These are phyloP conservation scores for Polydrusus tereticollis DNA, from an alignment of 2,888 invertebrate genomes.

Conservation along the genomic window DNA sequence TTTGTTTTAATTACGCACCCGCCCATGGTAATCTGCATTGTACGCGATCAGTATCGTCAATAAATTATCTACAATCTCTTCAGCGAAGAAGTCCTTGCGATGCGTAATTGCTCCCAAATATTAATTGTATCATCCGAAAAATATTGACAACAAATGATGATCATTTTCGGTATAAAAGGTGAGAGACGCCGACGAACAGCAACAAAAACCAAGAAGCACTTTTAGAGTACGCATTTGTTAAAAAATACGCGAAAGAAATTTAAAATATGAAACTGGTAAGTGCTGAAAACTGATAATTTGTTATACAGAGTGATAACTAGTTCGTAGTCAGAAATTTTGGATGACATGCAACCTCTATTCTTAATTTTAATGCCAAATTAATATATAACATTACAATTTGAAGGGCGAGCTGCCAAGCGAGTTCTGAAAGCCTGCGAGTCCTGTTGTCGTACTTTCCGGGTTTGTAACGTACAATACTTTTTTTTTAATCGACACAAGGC, in stretches of 20 bases:
- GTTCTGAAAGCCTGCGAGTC: too few species aligned
- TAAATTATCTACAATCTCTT: constrained; percentile 23
- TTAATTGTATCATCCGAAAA: constrained; percentile 28
- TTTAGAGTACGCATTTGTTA: neutral
- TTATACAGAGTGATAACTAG: too few species aligned
- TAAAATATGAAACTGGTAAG: neutral
- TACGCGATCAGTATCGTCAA: constrained; percentile 15
- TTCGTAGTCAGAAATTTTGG: too few species aligned
- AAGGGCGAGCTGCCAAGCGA: too few species aligned
- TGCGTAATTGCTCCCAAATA: constrained; percentile 34
- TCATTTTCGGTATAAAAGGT: constrained; percentile 8
- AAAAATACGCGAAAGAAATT: neutral
- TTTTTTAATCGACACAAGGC: too few species aligned
- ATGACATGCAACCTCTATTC: too few species aligned
- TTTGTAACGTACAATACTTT: too few species aligned
- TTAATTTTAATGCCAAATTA: too few species aligned
- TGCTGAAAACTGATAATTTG: too few species aligned
- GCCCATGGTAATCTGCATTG: neutral
- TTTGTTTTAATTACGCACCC: neutral
- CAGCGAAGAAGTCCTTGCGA: constrained; percentile 22
- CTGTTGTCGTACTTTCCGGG: too few species aligned
- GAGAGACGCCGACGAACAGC: neutral
- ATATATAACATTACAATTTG: too few species aligned
- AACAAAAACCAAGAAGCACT: neutral
- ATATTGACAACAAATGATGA: constrained; percentile 17